Base-by-base conservation (phyloP, 2,888 invertebrate genomes). In the Melieria crassipennis region DNA sequence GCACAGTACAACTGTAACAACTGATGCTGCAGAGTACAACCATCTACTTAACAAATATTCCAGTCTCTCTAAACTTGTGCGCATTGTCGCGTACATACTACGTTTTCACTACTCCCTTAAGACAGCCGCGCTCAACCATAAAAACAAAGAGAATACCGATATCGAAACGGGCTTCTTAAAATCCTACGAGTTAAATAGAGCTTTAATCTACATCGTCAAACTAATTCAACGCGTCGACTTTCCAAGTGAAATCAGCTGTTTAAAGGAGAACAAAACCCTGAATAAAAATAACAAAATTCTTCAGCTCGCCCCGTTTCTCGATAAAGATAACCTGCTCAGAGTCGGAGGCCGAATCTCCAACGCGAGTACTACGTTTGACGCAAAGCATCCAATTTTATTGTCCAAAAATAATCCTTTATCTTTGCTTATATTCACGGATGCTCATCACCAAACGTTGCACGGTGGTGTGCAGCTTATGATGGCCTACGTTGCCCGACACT, bases 281-380 rank as follows among this genome's bases (percentile, higher is more conserved):
- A 45, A 61, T 10, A 43, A 58, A 68, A 57, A 64, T 9, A 46
- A 50, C 10, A 43, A 43, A 13, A 64, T 64, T 11, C 52, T 45
- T n/a, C 63, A 64, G 47, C 10, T 69, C 10, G 47, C 46, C 52
- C 76, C 76, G 50, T 74, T 77, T 61, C 30, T 74, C 1, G 76
- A 75, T 52, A 47, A 58, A 5, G 48, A 67, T 9, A 57, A 46
- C 13, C 11, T 71, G n/a, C 43, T 62, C 9, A 52, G 66, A 63
- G 71, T 66, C 3, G 72, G 77, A 50, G 77, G 74, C 11, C 48
- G 76, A 65, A 50, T 75, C 60, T 50, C 67, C 47, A 70, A 74
- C 30, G 64, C 72, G 7, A 48, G n/a, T 48, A 57, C 65, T 11
- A 7, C 7, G n/a, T 69, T 62, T 48, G 45, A 7, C 9, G 42